Base-by-base conservation (phyloP, 2,888 invertebrate species). In the Hirtodrosophila duncani region DNA sequence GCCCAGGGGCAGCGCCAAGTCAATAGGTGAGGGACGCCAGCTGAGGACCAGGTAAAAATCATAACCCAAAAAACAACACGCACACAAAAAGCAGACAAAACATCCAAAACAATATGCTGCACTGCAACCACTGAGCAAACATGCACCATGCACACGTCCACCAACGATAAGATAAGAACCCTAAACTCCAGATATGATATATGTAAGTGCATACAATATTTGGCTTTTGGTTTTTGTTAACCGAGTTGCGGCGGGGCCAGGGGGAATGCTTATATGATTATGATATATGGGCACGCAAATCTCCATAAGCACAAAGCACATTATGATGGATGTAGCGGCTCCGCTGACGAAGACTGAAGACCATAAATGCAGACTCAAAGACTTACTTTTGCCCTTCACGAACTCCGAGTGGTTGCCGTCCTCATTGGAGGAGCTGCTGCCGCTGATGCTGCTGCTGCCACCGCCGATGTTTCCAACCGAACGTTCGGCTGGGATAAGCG, bases 331-430 rank as follows among this genome's bases (percentile, higher is more conserved):
- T 72, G 57, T 3, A 6, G 16, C 17, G 16, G 9, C 5, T 3
- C 3, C n/a, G n/a, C 11, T 42, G 33, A 62, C 33, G 62, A 62
- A 50, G 50, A 62, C n/a, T 36, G 50, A 57, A 38, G 52, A 30
- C 7, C 6, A 20, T 20, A 24, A 31, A 31, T 26, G 21, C 1
- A 36, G 14, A 14, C 2, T 24, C 17, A 10, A 7, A 20, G 43
- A 91, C 92, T 92, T 90, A 92, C 92, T 92, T 88, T 92, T 93
- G 86, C 92, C 92, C 87, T 92, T 92, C 85, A 92, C 92, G 85
- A 92, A 92, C 85, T 92, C 92, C 71, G 92, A 91, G 34, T 83
- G 84, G 60, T 83, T 83, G 61, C 72, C 50, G 30, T 42, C 72
- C 20, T 71, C 78, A 10, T 31, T 33, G 36, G 50, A 14, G n/a